Percentiles rank a stretch among this genome's conserved stretches.
Conservation (phyloP, 2,113 vertebrate genomes). For the Macquaria australasica region DNA sequence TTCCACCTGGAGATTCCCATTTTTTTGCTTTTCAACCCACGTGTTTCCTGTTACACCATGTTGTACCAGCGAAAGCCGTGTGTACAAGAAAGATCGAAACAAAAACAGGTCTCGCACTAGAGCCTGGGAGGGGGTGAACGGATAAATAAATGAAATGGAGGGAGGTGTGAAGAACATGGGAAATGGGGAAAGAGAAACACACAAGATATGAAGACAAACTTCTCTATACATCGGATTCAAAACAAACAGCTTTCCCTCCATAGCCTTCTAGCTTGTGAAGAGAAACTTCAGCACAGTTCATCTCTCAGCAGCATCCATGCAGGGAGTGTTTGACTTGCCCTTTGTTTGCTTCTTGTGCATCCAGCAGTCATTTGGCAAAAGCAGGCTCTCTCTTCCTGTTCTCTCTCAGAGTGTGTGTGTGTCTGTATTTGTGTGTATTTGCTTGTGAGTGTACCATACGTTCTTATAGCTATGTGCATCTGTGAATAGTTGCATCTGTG, state of each 20-base stretch:
- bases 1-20: neutral
- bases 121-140: slow-evolving; percentile 26
- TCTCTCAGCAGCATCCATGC: slow-evolving; percentile 16
- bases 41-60: neutral
- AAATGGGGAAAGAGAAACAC: slow-evolving; percentile 49
- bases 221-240: slow-evolving; percentile 5
- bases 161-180: slow-evolving; percentile 20
- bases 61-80: neutral
- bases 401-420: slow-evolving; percentile 3
- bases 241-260: slow-evolving; percentile 26
- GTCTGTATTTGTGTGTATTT: slow-evolving; percentile 13
- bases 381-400: slow-evolving; percentile 10
- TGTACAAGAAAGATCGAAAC: neutral
- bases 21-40: neutral
- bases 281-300: slow-evolving; percentile 20
- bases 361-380: slow-evolving; percentile 35
- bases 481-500: neutral
- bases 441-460: too few relatives aligned
- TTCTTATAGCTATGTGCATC: neutral
- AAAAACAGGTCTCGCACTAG: slow-evolving; percentile 12
- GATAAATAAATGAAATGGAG: slow-evolving; percentile 50
- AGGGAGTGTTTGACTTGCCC: slow-evolving; percentile 3
- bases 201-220: slow-evolving; percentile 11
- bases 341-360: slow-evolving; percentile 26
- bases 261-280: slow-evolving; percentile 11